phyloP scores from a whole-genome alignment of 2,888 invertebrate genomes.

The Ptilodon capucinus region DNA sequence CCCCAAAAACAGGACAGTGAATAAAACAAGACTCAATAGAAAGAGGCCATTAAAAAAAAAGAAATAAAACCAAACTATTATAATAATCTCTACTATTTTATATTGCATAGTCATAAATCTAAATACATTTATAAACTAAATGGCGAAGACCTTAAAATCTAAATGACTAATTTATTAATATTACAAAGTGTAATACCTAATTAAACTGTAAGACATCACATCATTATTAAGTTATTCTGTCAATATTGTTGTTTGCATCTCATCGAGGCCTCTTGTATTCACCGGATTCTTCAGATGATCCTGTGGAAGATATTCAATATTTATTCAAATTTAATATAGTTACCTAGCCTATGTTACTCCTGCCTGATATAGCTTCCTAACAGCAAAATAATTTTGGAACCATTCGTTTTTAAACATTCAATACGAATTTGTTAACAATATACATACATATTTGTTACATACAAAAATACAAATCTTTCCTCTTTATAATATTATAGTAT shows the following conservation, averaged over 20 bases:
- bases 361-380: too few species aligned
- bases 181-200: slow-evolving; percentile 50
- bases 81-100: slow-evolving; percentile 36
- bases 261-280: slow-evolving; percentile 74
- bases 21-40: too few species aligned
- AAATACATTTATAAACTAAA: slow-evolving; percentile 43
- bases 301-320: slow-evolving; percentile 46
- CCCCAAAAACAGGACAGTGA: too few species aligned
- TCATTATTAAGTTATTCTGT: slow-evolving; percentile 66
- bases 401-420: too few species aligned
- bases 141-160: slow-evolving; percentile 58
- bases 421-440: too few species aligned
- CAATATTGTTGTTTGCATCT: slow-evolving; percentile 43
- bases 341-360: too few species aligned
- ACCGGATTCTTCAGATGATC: slow-evolving; percentile 76
- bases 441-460: too few species aligned
- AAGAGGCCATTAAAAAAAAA: neutral
- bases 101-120: slow-evolving; percentile 50
- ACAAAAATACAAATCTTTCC: too few species aligned
- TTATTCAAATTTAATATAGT: too few species aligned
- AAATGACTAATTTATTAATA: slow-evolving; percentile 73
- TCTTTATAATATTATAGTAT: too few species aligned
- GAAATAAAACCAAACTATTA: slow-evolving; percentile 13
- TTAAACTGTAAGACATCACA: slow-evolving; percentile 71
- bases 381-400: too few species aligned